A percentile compares a stretch with the other conserved stretches of the same genome.
These are phyloP conservation scores for Myotis davidii DNA, from an alignment of 2,113 vertebrate genomes.

Conservation along the genomic window DNA sequence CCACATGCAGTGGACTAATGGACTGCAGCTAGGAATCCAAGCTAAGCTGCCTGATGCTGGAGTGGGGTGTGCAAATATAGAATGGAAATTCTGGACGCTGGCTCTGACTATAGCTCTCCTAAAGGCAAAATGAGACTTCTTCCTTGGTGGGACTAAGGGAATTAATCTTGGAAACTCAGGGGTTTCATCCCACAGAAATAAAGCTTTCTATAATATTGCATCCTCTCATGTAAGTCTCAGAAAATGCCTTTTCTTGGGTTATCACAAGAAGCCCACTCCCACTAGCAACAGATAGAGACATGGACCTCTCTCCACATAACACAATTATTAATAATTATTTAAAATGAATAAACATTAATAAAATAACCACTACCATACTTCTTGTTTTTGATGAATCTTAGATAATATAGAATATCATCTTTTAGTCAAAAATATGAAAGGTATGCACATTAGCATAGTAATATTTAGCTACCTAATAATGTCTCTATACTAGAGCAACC, in stretches of 20 bases:
- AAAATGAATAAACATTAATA: neutral
- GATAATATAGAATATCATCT: neutral
- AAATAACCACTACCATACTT: neutral
- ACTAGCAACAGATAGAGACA: neutral
- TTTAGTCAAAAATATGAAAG: neutral
- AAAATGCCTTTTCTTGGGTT: neutral
- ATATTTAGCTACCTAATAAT: neutral
- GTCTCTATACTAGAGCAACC: neutral
- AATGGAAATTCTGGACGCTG: neutral
- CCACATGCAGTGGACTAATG: neutral
- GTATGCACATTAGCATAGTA: neutral
- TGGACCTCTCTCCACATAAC: neutral
- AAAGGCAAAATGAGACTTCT: neutral
- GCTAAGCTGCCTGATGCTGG: neutral
- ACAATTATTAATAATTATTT: neutral
- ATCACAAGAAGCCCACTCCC: neutral
- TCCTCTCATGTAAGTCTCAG: neutral
- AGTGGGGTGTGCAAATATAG: neutral
- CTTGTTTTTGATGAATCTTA: neutral
- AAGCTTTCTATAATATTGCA: neutral
- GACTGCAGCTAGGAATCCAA: neutral
- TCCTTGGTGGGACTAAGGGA: neutral
- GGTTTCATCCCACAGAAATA: neutral
- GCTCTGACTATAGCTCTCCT: neutral
- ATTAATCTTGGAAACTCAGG: neutral